Base-by-base conservation (phyloP, 2,888 invertebrate genomes). In the Coenonympha arcania region DNA sequence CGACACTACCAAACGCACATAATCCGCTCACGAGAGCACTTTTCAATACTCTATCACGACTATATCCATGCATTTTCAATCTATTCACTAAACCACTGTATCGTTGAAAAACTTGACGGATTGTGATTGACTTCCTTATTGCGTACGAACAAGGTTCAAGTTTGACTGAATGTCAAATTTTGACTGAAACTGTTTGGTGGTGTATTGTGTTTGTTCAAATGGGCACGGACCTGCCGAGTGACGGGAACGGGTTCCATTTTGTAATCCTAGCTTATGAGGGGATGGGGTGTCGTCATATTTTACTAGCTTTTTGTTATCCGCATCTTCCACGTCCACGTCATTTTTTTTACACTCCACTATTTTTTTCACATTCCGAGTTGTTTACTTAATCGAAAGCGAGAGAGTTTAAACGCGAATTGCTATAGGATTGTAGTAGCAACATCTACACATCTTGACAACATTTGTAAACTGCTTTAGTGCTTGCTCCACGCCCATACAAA, bases 1-100 rank as follows among this genome's bases (percentile, higher is more conserved):
- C 49, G 57, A 60, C 63, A 65, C 62, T 63, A 59, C 59, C 65
- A 59, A 39, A 39, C 61, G 61, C 66, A 65, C 64, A 62, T 80
- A 82, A 83, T 81, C 79, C 79, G 66, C 70, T 66, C 63, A 62
- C 70, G 69, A 73, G 54, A 79, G 79, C 76, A 76, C 80, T 80
- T 79, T 80, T 81, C 81, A 80, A 82, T 82, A 79, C 73, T 58
- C 65, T 22, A 34, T 20, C 60, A 67, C 65, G 65, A 62, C 63
- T 65, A 69, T 64, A 56, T 54, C 59, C 63, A 66, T 52, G 52
- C 60, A 61, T 65, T 67, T 63, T 68, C 65, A 54, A 71, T 72
- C 69, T 73, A 76, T 79, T 77, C 77, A 73, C 59, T 55, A 36
- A 31, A 48, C 13, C 11, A 8, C 30, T 48, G 9, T 36, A 26